phyloP scores from a whole-genome alignment of 53 echinoderm and acorn worm genomes.

The Zoroaster sp. region DNA sequence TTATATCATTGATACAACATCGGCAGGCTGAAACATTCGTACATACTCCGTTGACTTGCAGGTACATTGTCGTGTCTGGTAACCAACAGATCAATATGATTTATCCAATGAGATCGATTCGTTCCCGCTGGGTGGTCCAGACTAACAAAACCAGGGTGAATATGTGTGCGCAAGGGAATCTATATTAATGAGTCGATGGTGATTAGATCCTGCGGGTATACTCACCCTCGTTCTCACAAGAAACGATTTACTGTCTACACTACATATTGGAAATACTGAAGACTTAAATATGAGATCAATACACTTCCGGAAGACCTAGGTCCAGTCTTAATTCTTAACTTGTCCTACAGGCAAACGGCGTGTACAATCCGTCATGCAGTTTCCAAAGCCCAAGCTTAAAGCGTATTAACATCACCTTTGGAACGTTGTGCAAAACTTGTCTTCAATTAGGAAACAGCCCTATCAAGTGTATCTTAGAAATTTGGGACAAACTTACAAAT shows the following conservation, averaged over 20 bases:
- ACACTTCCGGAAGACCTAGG: not conserved
- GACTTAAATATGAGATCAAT: slow-evolving; percentile 1
- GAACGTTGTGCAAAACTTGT: not conserved
- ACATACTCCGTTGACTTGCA: not conserved
- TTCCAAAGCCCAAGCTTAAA: not conserved
- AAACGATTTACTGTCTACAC: slow-evolving; percentile 37
- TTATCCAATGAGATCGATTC: not conserved
- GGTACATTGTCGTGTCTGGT: not conserved
- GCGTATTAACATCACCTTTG: not conserved
- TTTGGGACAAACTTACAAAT: not conserved
- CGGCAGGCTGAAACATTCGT: too few relatives aligned
- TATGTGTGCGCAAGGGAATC: not conserved
- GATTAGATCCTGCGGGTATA: not conserved
- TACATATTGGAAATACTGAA: slow-evolving; percentile 16
- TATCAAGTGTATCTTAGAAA: not conserved
- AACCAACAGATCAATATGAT: not conserved
- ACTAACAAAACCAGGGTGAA: not conserved
- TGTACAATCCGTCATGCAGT: not conserved
- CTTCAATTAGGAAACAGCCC: not conserved
- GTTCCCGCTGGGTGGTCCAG: slow-evolving; percentile 5
- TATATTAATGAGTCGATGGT: not conserved
- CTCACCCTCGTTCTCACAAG: not conserved
- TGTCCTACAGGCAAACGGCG: not conserved
- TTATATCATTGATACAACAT: too few relatives aligned
- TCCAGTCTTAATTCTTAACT: not conserved